Evolutionary conservation across 1,140 invertebrate species (phyloP).

Genomic region (Globodera rostochiensis): DNA sequence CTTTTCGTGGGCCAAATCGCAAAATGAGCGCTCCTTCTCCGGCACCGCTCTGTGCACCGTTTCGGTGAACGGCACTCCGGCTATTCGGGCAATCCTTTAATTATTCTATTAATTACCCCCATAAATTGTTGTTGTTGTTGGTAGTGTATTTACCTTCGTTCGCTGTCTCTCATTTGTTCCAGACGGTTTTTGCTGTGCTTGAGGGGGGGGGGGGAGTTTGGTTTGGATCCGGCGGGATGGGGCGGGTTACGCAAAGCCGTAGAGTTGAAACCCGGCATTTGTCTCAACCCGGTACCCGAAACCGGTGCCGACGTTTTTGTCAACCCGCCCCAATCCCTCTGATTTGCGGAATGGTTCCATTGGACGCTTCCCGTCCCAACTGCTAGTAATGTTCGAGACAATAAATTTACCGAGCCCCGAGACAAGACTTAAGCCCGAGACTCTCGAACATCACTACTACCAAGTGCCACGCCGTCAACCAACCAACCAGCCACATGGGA

Average conservation of each 20-base stretch:
- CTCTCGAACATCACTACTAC: no score
- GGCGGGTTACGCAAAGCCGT: no score
- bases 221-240: neutral
- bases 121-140: neutral
- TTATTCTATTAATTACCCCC: neutral
- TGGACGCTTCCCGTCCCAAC: no score
- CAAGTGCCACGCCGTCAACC: neutral
- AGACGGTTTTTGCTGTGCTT: slow-evolving; percentile 47
- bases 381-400: no score
- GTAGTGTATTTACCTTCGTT: slow-evolving; percentile 26
- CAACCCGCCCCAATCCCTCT: no score
- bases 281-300: no score
- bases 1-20: slow-evolving; percentile 44
- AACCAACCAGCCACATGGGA: slow-evolving; percentile 59
- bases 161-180: slow-evolving; percentile 59
- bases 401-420: no score
- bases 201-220: slow-evolving; percentile 21
- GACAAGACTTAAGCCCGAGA: no score
- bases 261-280: no score
- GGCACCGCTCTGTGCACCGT: slow-evolving; percentile 49
- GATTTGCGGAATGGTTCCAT: no score
- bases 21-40: slow-evolving; percentile 26
- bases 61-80: slow-evolving; percentile 52
- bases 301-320: no score
- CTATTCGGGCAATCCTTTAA: slow-evolving; percentile 54